These are phyloP conservation scores for Drosophila flavopinicola DNA, from an alignment of 2,888 invertebrate species.

Conservation along the genomic window DNA sequence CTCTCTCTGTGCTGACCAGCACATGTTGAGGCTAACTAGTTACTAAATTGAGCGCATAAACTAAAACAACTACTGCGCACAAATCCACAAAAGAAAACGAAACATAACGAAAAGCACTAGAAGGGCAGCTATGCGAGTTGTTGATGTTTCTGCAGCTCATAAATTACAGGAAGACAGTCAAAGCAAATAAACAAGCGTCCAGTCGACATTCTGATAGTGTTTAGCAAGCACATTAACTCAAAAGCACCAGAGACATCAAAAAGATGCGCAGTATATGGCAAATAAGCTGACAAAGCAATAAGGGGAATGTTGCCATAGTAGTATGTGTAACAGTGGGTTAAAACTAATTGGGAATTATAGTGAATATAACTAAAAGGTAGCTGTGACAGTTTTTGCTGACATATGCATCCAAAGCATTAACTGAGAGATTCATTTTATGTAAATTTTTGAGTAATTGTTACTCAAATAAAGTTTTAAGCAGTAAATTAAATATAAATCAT, in stretches of 20 bases:
- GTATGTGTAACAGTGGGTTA: background rate
- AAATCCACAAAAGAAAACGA: slow-evolving; percentile 22
- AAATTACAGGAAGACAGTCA: slow-evolving; percentile 66
- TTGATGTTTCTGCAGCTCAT: slow-evolving; percentile 53
- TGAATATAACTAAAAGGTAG: background rate
- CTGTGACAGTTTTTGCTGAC: no score
- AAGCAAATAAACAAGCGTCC: slow-evolving; percentile 46
- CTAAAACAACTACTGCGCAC: slow-evolving; percentile 60
- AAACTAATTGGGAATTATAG: slow-evolving; percentile 11
- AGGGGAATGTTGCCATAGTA: background rate
- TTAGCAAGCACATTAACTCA: slow-evolving; percentile 59
- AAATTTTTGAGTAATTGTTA: no score
- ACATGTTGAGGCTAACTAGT: slow-evolving; percentile 71
- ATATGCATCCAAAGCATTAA: no score
- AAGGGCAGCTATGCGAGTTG: slow-evolving; percentile 46
- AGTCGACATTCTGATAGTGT: slow-evolving; percentile 43
- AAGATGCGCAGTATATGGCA: background rate
- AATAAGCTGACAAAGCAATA: slow-evolving; percentile 5
- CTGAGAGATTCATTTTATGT: no score
- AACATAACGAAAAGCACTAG: slow-evolving; percentile 17
- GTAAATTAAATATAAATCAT: no score
- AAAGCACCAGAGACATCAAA: slow-evolving; percentile 18
- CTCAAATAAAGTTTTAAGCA: no score
- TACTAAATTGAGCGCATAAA: slow-evolving; percentile 77
- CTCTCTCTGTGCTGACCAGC: slow-evolving; percentile 6